A percentile compares a stretch with the other conserved stretches of the same genome.
Conservation (phyloP, 2,888 invertebrate species). For the Xiphydria camelus region DNA sequence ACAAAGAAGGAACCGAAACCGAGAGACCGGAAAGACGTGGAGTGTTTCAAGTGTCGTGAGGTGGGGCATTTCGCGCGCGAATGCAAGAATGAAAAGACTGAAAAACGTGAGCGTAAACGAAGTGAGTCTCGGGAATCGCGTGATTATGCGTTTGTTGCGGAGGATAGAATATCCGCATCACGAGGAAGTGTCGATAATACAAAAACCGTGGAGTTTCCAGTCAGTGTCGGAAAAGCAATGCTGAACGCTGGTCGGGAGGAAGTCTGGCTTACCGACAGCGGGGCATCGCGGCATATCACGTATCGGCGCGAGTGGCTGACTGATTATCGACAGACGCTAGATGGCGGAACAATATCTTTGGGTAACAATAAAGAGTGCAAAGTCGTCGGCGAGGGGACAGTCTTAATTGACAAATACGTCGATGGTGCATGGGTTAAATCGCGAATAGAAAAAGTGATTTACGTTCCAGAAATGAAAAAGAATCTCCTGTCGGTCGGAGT, state of each 20-base stretch:
- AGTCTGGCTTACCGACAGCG: constrained; percentile 21
- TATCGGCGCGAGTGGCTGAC: constrained; percentile 17
- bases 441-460: constrained; percentile 23
- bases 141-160: constrained; percentile 8
- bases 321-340: constrained; percentile 9
- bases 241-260: constrained; percentile 8
- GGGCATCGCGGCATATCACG: constrained; percentile 20
- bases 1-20: neutral
- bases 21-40: constrained; percentile 5
- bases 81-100: constrained; percentile 7
- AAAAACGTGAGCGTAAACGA: too few relatives aligned
- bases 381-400: constrained; percentile 17
- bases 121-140: too few relatives aligned
- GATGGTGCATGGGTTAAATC: constrained; percentile 7
- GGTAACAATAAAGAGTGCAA: constrained; percentile 16
- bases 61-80: constrained; percentile 15
- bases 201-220: too few relatives aligned
- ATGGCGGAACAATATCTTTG: constrained; percentile 14
- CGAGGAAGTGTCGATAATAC: neutral
- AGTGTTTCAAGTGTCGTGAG: constrained; percentile 15
- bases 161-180: too few relatives aligned
- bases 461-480: constrained; percentile 18
- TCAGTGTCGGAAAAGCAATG: too few relatives aligned
- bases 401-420: constrained; percentile 17
- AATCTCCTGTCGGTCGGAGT: constrained; percentile 26